A percentile compares a stretch with the other conserved stretches of the same genome.
These are phyloP conservation scores for Lepidochitona cinerea DNA, from an alignment of 2,888 invertebrate genomes.

Conservation along the genomic window DNA sequence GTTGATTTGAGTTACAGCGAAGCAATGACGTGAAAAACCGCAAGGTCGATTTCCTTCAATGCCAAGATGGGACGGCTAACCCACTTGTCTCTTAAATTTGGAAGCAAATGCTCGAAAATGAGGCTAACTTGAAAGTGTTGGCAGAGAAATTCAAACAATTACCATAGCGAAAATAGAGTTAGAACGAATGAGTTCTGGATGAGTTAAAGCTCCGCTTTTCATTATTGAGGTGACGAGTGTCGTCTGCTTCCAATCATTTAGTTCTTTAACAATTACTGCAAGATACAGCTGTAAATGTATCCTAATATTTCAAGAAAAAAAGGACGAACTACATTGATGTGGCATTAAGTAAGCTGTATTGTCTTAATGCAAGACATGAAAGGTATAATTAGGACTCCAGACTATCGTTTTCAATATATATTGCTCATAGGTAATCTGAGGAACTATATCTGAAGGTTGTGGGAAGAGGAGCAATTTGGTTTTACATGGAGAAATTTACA, in stretches of 20 bases:
- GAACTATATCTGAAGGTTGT: too few relatives aligned
- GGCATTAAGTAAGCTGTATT: too few relatives aligned
- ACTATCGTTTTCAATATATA: too few relatives aligned
- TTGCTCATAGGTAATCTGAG: too few relatives aligned
- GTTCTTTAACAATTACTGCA: neutral
- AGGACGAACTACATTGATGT: too few relatives aligned
- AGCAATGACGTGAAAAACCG: neutral
- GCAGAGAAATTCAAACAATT: constrained; percentile 1
- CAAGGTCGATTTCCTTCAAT: neutral
- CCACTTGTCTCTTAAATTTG: constrained; percentile 4
- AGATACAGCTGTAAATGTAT: neutral
- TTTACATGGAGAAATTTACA: too few relatives aligned
- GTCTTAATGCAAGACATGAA: too few relatives aligned
- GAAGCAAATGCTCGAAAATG: constrained; percentile 6
- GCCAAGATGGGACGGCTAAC: neutral
- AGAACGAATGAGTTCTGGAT: too few relatives aligned
- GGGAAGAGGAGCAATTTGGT: too few relatives aligned
- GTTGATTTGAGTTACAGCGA: neutral
- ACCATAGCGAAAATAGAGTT: neutral
- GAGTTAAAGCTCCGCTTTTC: neutral
- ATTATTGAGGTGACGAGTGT: neutral
- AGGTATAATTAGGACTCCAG: too few relatives aligned
- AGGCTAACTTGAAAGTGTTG: constrained; percentile 1
- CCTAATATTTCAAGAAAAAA: neutral
- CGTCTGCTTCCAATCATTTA: constrained; percentile 3